Evolutionary conservation across 2,888 invertebrate genomes (phyloP).

Genomic region (Cryptocephalus moraei): DNA sequence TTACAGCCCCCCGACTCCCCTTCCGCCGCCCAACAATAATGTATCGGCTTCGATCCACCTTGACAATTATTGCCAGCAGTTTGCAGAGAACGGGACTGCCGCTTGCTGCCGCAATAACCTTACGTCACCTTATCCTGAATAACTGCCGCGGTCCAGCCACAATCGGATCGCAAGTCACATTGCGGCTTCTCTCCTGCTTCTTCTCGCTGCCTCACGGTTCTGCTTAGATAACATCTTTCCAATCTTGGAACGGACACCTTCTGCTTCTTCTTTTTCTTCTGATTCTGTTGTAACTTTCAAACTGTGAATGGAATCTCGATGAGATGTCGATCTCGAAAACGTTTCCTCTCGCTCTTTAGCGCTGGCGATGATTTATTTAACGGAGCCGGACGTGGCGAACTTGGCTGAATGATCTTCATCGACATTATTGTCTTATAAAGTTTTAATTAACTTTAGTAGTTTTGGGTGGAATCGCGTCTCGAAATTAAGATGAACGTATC

Average conservation of each 20-base stretch:
- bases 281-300: too few species aligned
- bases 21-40: background rate
- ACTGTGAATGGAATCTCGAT: too few species aligned
- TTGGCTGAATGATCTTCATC: too few species aligned
- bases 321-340: too few species aligned
- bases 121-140: slow-evolving; percentile 25
- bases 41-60: slow-evolving; percentile 15
- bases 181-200: slow-evolving; percentile 6
- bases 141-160: slow-evolving; percentile 19
- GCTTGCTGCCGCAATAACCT: slow-evolving; percentile 21
- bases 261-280: slow-evolving; percentile 4
- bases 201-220: slow-evolving; percentile 1
- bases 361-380: too few species aligned
- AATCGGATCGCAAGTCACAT: slow-evolving; percentile 22
- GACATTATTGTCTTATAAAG: too few species aligned
- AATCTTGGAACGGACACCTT: slow-evolving; percentile 21
- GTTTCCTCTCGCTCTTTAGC: too few species aligned
- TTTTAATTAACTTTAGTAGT: too few species aligned
- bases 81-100: slow-evolving; percentile 11
- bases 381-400: too few species aligned
- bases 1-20: too few species aligned
- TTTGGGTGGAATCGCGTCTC: too few species aligned
- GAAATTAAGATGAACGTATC: too few species aligned
- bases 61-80: slow-evolving; percentile 20
- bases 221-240: slow-evolving; percentile 19